Percentiles rank a stretch among this genome's conserved stretches.
Evolutionary conservation across 2,113 vertebrate species (phyloP).

Genomic region (Actinemys pallida): DNA sequence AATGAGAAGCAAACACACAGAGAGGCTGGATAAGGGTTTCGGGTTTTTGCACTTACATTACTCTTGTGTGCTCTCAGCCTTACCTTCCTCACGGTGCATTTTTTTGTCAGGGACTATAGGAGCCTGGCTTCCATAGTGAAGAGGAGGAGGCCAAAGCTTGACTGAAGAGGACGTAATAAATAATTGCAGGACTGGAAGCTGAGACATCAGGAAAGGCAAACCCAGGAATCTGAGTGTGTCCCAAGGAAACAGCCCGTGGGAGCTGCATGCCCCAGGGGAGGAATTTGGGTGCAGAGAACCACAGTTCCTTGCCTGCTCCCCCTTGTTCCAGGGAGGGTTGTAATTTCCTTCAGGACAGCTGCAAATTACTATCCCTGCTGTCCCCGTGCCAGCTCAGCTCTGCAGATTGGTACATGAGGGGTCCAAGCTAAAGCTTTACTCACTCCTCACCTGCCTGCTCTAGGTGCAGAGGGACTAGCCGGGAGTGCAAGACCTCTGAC

Average conservation of each 20-base stretch:
- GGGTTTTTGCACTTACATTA: neutral
- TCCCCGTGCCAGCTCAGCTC: neutral
- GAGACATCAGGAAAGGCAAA: neutral
- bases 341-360: neutral
- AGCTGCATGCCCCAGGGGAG: neutral
- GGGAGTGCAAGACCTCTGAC: neutral
- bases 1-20: neutral
- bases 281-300: neutral
- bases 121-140: accelerated
- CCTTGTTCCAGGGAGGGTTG: neutral
- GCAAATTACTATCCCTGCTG: neutral
- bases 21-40: neutral
- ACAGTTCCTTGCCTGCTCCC: neutral
- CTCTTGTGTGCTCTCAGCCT: neutral
- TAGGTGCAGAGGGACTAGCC: neutral
- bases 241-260: neutral
- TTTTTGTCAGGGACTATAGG: neutral
- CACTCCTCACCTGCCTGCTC: neutral
- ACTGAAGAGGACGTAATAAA: neutral
- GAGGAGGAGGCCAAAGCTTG: accelerated
- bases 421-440: neutral
- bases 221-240: neutral
- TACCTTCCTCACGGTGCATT: neutral
- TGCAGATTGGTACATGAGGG: neutral
- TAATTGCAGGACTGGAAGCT: neutral